Evolutionary conservation across 2,113 vertebrate genomes (phyloP).

Genomic region (Hypomesus transpacificus): DNA sequence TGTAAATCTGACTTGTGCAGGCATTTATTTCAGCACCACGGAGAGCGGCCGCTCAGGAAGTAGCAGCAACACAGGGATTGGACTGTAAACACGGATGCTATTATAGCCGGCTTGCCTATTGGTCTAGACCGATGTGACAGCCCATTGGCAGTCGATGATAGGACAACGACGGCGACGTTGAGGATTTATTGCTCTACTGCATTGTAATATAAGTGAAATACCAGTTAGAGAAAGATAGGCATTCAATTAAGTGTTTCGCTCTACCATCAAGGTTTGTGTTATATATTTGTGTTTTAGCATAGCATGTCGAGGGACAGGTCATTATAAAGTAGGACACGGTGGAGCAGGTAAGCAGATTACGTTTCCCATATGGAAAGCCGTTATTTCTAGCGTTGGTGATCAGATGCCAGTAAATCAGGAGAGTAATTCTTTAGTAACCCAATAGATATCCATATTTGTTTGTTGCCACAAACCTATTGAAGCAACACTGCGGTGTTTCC

Average conservation of each 20-base stretch:
- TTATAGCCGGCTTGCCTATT: conserved; percentile 51
- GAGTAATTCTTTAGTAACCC: neutral
- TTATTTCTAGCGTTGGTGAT: conserved; percentile 42
- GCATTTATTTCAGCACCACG: conserved; percentile 64
- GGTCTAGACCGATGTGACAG: conserved; percentile 49
- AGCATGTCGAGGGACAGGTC: neutral
- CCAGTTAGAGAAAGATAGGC: conserved; percentile 7
- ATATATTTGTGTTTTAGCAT: neutral
- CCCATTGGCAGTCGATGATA: conserved; percentile 36
- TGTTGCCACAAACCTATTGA: neutral
- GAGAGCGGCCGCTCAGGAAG: conserved; percentile 49
- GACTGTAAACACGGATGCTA: conserved; percentile 43
- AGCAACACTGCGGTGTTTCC: neutral
- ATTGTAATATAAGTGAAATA: neutral
- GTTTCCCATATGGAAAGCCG: conserved; percentile 37
- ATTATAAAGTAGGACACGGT: conserved; percentile 6
- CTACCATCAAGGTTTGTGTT: neutral
- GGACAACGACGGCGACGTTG: conserved; percentile 17
- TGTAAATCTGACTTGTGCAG: no score
- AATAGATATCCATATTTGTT: neutral
- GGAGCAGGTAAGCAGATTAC: conserved; percentile 75
- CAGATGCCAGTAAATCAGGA: conserved; percentile 13
- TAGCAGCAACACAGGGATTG: conserved; percentile 44
- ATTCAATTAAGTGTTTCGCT: neutral
- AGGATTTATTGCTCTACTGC: conserved; percentile 3